These are phyloP conservation scores for Chloroceryle amazona DNA, from an alignment of 2,797 vertebrate genomes.

Conservation along the genomic window DNA sequence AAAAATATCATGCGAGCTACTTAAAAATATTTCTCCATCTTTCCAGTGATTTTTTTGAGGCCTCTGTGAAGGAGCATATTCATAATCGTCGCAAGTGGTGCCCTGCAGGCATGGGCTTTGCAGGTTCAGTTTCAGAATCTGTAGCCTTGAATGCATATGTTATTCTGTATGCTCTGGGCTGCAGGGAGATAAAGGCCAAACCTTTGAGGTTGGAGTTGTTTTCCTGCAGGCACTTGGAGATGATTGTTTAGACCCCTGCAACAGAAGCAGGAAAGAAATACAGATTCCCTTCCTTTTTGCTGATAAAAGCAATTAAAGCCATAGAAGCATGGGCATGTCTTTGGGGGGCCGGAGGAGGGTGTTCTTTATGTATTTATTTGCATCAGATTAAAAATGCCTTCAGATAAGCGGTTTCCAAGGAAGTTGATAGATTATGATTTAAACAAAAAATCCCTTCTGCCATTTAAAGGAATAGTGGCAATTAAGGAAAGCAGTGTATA, in stretches of 20 bases:
- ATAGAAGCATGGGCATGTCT: background rate
- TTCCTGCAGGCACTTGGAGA: background rate
- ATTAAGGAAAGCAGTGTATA: background rate
- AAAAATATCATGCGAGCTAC: rapidly evolving
- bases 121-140: background rate
- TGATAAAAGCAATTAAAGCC: background rate
- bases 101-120: background rate
- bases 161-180: background rate
- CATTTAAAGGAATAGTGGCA: background rate
- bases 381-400: background rate
- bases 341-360: background rate
- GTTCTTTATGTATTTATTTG: background rate
- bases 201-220: background rate
- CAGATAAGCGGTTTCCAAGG: background rate
- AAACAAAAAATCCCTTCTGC: background rate
- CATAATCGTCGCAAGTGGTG: background rate
- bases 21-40: background rate
- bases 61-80: background rate
- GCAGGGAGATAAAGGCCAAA: background rate
- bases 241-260: background rate
- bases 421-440: background rate
- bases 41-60: background rate
- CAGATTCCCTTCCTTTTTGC: background rate
- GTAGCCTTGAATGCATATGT: background rate
- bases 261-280: background rate